phyloP scores from a whole-genome alignment of 1,140 invertebrate species.

The Oncopodura yosiiana region DNA sequence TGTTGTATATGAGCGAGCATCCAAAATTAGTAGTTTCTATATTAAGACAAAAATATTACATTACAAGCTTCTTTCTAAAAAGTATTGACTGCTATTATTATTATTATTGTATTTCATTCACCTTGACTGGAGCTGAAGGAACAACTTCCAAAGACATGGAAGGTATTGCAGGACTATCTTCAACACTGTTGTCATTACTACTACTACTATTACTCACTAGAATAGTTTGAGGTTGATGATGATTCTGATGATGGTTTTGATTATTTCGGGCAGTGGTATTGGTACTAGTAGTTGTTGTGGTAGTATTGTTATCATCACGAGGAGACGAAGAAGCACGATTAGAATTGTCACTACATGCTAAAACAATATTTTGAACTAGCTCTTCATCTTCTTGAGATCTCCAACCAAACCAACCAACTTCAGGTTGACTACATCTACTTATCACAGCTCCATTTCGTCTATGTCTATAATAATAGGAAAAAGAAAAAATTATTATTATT shows the following conservation, averaged over 20 bases:
- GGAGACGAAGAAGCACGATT: background rate
- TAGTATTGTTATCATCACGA: too few species aligned
- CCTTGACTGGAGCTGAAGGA: constrained; percentile 24
- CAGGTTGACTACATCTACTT: constrained; percentile 83
- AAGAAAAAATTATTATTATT: constrained; percentile 6
- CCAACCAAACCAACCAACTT: constrained; percentile 88
- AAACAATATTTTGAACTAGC: constrained; percentile 68
- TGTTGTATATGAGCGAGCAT: constrained; percentile 87
- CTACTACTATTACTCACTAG: too few species aligned
- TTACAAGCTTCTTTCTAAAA: too few species aligned
- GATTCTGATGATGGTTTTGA: too few species aligned
- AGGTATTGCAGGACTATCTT: background rate
- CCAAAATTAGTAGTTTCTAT: constrained; percentile 82
- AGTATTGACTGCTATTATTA: too few species aligned
- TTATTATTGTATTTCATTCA: background rate
- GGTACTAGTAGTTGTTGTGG: too few species aligned
- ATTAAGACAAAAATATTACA: constrained; percentile 21
- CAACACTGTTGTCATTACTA: background rate
- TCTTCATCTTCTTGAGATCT: constrained; percentile 78
- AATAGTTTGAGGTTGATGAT: constrained; percentile 67
- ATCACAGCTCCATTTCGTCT: constrained; percentile 80
- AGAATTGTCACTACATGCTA: constrained; percentile 55
- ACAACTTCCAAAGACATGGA: constrained; percentile 26
- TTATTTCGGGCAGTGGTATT: too few species aligned
- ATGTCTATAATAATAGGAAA: constrained; percentile 47